Percentiles rank a stretch among this genome's conserved stretches.
These are phyloP conservation scores for Hucho hucho DNA, from an alignment of 2,113 vertebrate genomes.

Conservation along the genomic window DNA sequence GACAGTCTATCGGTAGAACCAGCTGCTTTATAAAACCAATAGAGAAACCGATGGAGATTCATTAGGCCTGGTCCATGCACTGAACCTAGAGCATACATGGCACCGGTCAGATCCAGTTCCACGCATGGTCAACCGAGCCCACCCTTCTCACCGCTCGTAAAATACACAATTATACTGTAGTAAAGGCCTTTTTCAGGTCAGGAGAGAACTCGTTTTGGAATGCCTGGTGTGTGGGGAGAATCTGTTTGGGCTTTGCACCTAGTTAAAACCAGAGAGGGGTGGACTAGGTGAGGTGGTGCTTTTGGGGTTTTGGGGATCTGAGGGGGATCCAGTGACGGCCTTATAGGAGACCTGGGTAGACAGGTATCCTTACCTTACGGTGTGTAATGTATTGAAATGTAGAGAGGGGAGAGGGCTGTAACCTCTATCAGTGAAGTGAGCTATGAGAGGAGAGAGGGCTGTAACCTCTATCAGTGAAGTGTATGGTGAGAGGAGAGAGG, in stretches of 20 bases:
- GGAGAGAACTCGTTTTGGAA: conserved; percentile 23
- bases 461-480: no score
- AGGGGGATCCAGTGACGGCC: no score
- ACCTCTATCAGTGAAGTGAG: no score
- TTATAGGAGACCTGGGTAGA: no score
- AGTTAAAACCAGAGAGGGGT: conserved; percentile 52
- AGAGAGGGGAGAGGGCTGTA: no score
- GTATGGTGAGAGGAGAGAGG: no score
- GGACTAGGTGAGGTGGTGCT: conserved; percentile 25
- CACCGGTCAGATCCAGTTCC: conserved; percentile 23
- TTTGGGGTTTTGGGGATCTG: no score
- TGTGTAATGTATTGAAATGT: no score
- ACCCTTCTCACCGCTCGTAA: conserved; percentile 32
- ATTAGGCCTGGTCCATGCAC: conserved; percentile 43
- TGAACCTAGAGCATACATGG: conserved; percentile 35
- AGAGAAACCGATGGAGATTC: conserved; percentile 48
- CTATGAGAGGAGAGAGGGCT: no score
- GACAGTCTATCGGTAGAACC: conserved; percentile 11
- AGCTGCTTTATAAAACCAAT: conserved; percentile 44
- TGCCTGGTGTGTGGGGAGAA: conserved; percentile 13
- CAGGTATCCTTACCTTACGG: no score
- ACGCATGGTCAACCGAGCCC: conserved; percentile 27
- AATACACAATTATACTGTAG: conserved; percentile 44
- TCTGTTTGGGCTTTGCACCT: conserved; percentile 61
- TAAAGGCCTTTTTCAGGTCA: conserved; percentile 38